Base-by-base conservation (phyloP, 2,888 invertebrate species). In the Agrilus cyanescens region DNA sequence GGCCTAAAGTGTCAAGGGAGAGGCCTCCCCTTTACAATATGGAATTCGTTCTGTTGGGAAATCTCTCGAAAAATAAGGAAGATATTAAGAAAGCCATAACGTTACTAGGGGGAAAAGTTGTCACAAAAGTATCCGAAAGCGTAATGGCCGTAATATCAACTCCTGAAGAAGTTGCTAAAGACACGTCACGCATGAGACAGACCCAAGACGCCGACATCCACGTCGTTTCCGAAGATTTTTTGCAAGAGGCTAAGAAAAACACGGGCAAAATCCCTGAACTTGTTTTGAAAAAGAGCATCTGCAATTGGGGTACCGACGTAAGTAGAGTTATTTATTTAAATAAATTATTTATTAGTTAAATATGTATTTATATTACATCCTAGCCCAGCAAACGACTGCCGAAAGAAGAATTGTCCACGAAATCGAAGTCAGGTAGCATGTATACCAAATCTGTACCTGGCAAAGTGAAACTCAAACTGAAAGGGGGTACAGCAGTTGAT, bases 401-500 rank as follows among this genome's bases (percentile, higher is more conserved):
- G 1, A 51, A 54, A 25, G 61, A 61, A 46, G 54, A 57, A 4
- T 50, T 54, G 2, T 53, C 57, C 3, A 52, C 52, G 7, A 65
- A 62, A 53, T 62, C 60, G 5, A 63, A 60, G 48, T 62, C 63
- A 1, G 55, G 57, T 35, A 66, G 64, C 41, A 59, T 61, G 41
- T 67, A 58, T 50, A 69, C 70, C 0, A 73, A 70, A 53, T 74
- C 74, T 0, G 64, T 67, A 1, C 74, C 76, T 1, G 73, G 71
- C 31, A 81, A 76, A 49, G 60, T 81, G 30, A 86, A 79, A 50
- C 58, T 88, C 46, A 78, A 75, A 44, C 65, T 90, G 13, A 89
- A 90, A 62, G 72, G 69, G 41, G 96, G 95, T 0, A 79, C 82
- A 1, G 89, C 88, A 1, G 94, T 98, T 1, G 97, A 98, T 68